Evolutionary conservation across 2,888 invertebrate species (phyloP), one percentile per base, ranked within the genome.

Genomic region (Eudasyphora cyanicolor): DNA sequence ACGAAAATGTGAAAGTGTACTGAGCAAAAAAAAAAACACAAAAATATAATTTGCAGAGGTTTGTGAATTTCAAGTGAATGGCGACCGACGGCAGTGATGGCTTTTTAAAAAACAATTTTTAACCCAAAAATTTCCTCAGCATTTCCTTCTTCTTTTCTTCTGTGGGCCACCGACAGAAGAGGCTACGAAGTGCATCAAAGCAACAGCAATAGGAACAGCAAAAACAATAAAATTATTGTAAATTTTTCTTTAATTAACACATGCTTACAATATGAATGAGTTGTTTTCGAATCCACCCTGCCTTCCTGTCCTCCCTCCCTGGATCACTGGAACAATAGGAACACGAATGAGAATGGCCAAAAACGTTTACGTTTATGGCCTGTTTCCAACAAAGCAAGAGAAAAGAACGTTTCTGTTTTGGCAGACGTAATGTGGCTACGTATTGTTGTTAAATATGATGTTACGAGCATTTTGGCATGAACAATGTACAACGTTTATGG

Each of bases 221-320:
- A 67, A 12, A 14, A 21, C 45, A 71, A 60, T 57, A 78, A 60
- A 75, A 82, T 76, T 38, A 73, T 51, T 67, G 75, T 75, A 78
- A 71, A 78, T 64, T 74, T 75, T 49, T 42, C 42, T 35, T 67
- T 75, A 75, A 69, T 79, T 80, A 81, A 84, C 83, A 84, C 80
- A 84, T 84, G 80, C 75, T 81, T 35, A 78, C 75, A 78, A 84
- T 76, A 71, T 60, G 69, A 79, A 78, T 76, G 71, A 81, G 71
- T 75, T 77, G 49, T 78, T 38, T 54, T 57, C 32, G 32, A 42
- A 14, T 54, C 57, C 17, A 49, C 24, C 76, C 54, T 67, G 76
- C 38, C 21, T 64, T 64, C 21, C 21, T 64, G 21, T 4, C 7
- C n/a, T n/a, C 14, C 29, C 38, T 38, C 49, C 70, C 21, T 17